Evolutionary conservation across 2,888 invertebrate species (phyloP).

Genomic region (Drosophila kanekoi): DNA sequence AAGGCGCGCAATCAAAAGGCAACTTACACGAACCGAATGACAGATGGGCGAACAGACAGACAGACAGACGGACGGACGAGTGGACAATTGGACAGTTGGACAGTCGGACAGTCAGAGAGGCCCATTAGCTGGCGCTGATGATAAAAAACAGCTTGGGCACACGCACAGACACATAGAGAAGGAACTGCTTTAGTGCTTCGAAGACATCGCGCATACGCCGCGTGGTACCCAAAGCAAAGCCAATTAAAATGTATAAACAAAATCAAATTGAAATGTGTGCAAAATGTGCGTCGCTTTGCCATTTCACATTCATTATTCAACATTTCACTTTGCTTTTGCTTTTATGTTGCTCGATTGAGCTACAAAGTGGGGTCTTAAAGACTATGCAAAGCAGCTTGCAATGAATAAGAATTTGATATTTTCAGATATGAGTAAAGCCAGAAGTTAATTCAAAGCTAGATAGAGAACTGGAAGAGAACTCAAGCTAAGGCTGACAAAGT

Average conservation of each 20-base stretch:
- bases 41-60: slow-evolving; percentile 14
- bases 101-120: slow-evolving; percentile 24
- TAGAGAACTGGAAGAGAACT: not conserved
- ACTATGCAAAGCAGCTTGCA: not conserved
- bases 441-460: not conserved
- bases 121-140: slow-evolving; percentile 66
- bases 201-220: slow-evolving; percentile 73
- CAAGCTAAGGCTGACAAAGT: not conserved
- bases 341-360: not conserved
- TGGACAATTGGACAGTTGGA: not conserved
- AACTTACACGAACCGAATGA: slow-evolving; percentile 31
- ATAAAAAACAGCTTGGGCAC: slow-evolving; percentile 73
- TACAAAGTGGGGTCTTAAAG: not conserved
- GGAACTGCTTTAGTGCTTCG: slow-evolving; percentile 48
- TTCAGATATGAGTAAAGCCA: not conserved
- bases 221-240: slow-evolving; percentile 51
- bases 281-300: slow-evolving; percentile 43
- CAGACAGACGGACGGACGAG: slow-evolving; percentile 14
- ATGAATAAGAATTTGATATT: not conserved
- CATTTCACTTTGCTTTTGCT: slow-evolving; percentile 14
- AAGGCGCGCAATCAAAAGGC: slow-evolving; percentile 57
- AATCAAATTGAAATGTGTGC: slow-evolving; percentile 47
- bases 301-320: slow-evolving; percentile 22
- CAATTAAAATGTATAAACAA: slow-evolving; percentile 72
- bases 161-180: slow-evolving; percentile 11